A percentile compares a stretch with the other conserved stretches of the same genome.
These are phyloP conservation scores for Drosophila tani DNA, from an alignment of 1,140 invertebrate genomes.

Conservation along the genomic window DNA sequence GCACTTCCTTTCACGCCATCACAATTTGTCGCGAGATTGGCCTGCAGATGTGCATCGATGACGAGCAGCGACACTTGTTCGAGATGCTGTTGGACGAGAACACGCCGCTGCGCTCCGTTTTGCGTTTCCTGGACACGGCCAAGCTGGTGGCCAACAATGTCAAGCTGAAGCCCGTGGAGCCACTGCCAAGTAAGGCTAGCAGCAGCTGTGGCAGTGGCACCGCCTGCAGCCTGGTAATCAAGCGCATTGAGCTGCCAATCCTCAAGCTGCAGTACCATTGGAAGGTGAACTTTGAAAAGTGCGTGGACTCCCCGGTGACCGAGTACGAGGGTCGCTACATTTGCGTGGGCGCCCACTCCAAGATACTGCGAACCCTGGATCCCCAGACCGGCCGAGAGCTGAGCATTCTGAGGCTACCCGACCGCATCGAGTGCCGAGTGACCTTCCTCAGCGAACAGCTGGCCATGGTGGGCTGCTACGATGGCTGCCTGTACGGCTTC, in stretches of 20 bases:
- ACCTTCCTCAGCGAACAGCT: constrained; percentile 65
- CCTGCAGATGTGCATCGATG: constrained; percentile 53
- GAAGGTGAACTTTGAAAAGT: constrained; percentile 86
- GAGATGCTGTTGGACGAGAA: constrained; percentile 57
- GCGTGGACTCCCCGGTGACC: constrained; percentile 86
- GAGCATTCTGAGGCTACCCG: constrained; percentile 84
- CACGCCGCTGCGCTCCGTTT: constrained; percentile 40
- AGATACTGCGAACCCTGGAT: constrained; percentile 61
- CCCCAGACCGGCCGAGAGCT: constrained; percentile 53
- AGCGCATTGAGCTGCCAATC: constrained; percentile 46
- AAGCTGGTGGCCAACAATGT: constrained; percentile 62
- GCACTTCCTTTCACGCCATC: constrained; percentile 79
- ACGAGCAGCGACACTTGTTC: constrained; percentile 61
- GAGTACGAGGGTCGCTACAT: constrained; percentile 62
- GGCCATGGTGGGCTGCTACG: constrained; percentile 86
- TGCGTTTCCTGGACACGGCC: constrained; percentile 52
- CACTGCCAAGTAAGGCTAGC: background rate
- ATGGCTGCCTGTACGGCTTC: constrained; percentile 86
- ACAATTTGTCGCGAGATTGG: constrained; percentile 68
- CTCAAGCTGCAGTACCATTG: constrained; percentile 71
- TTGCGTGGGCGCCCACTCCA: constrained; percentile 75
- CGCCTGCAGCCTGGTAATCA: constrained; percentile 45
- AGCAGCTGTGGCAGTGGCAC: background rate
- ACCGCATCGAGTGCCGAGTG: constrained; percentile 87
- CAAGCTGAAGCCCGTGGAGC: constrained; percentile 56